A percentile compares a stretch with the other conserved stretches of the same genome.
Evolutionary conservation across 2,888 invertebrate genomes (phyloP).

Genomic region (Acrobasis repandana): DNA sequence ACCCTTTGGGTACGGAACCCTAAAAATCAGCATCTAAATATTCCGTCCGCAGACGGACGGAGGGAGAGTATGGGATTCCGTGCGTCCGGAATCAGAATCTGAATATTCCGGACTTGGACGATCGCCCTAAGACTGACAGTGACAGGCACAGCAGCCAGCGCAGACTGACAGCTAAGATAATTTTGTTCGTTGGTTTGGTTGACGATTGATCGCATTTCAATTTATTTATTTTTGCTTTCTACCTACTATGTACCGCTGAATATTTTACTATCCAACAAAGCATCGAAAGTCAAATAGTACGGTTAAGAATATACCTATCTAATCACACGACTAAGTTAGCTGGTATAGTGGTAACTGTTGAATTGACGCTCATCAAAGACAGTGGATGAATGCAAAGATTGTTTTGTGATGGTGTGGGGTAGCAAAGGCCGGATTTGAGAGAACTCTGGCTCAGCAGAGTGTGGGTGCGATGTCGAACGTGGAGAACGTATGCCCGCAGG

Average conservation of each 20-base stretch:
- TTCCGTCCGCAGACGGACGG: too few species aligned
- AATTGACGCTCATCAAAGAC: background rate
- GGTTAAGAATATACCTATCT: background rate
- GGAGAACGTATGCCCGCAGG: constrained; percentile 97
- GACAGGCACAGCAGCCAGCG: too few species aligned
- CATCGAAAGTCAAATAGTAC: background rate
- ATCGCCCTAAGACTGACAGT: too few species aligned
- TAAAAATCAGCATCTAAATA: too few species aligned
- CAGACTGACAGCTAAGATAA: too few species aligned
- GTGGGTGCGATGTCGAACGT: constrained; percentile 88
- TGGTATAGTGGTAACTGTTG: background rate
- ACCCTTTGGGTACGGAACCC: too few species aligned
- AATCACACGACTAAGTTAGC: background rate
- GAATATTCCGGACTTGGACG: too few species aligned
- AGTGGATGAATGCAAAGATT: background rate
- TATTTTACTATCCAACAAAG: background rate
- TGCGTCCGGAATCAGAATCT: too few species aligned
- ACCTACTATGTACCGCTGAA: background rate
- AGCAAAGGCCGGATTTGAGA: constrained; percentile 9
- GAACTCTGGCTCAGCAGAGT: constrained; percentile 19
- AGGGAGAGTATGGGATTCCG: too few species aligned
- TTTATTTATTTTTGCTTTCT: constrained; percentile 2
- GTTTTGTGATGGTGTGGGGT: background rate
- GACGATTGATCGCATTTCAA: background rate
- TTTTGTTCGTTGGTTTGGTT: background rate